Base-by-base conservation (phyloP, 2,797 vertebrate genomes). In the Sciurus vulgaris region DNA sequence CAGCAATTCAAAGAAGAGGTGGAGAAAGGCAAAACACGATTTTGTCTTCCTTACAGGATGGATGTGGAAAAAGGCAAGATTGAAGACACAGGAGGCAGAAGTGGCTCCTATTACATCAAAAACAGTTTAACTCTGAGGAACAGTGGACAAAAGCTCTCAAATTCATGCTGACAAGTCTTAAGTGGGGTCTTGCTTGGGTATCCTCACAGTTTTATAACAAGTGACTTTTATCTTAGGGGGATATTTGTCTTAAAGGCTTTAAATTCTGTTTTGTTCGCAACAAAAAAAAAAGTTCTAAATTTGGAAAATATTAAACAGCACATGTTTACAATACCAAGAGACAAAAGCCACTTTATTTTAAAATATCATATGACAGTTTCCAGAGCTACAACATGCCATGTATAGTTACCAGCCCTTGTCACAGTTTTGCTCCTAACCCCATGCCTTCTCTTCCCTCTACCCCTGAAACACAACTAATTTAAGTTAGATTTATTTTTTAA, bases 81-180 rank as follows among this genome's bases (percentile, higher is more conserved):
- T 65, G 99, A 99, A 98, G 99, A 99, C 96, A 99, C 99, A 0
- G 99, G 99, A 0, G 99, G 99, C 97, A 99, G 99, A 38, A 38
- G 38, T 38, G 99, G 99, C 93, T 99, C 99, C 59, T 99, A 99
- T 97, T 99, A 99, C 92, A 99, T 99, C 98, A 99, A 99, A 98
- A 99, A 99, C 99, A 99, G 79, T 99, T 99, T 96, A 99, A 99
- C 98, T 99, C 99, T 0, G 99, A 99, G 98, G 99, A 99, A 98
- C 99, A 99, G 98, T 99, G 99, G 99, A 99, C 99, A 96, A 99
- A 99, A 98, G 99, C 99, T 0, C 99, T 99, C 7, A 99, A 99
- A 98, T 99, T 99, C 96, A 99, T 99, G 99, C 98, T 99, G 96
- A 99, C 99, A 44, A 99, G 99, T 98, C 99, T 99, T 73, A 99